Conservation (phyloP, 2,113 vertebrate genomes). For the Ochotona princeps region DNA sequence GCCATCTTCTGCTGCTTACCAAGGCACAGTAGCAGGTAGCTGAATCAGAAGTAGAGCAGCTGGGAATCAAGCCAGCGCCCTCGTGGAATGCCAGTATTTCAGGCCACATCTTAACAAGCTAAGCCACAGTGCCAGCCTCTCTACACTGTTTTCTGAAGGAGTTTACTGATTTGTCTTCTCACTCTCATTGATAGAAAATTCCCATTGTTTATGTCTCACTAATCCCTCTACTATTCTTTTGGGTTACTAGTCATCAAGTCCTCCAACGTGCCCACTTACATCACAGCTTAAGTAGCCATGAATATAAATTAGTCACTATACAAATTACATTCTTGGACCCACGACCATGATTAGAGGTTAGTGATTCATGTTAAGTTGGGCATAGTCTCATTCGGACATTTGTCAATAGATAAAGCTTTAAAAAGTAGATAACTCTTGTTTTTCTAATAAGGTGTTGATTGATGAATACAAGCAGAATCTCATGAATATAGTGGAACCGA, state of each 20-base stretch:
- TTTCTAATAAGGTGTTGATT: constrained; percentile 56
- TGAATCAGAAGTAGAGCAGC: no score
- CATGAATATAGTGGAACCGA: constrained; percentile 55
- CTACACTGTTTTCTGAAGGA: neutral
- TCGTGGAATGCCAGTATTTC: no score
- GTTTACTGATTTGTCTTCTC: neutral
- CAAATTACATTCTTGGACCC: neutral
- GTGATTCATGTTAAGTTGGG: neutral
- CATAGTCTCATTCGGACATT: neutral
- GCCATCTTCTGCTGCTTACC: no score
- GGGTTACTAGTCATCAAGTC: neutral
- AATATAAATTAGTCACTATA: neutral
- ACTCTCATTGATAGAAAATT: neutral
- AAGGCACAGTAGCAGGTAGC: no score
- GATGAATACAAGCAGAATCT: constrained; percentile 63
- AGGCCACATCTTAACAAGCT: no score
- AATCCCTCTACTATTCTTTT: neutral
- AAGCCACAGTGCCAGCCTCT: no score
- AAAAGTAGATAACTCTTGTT: constrained; percentile 42
- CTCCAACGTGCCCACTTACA: neutral
- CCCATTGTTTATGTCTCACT: neutral
- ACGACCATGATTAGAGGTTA: neutral
- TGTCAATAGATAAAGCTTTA: constrained; percentile 35
- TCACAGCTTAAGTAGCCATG: neutral
- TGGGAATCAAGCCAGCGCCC: no score